Conservation (phyloP, 2,888 invertebrate genomes). For the Thysanoteuthis rhombus region DNA sequence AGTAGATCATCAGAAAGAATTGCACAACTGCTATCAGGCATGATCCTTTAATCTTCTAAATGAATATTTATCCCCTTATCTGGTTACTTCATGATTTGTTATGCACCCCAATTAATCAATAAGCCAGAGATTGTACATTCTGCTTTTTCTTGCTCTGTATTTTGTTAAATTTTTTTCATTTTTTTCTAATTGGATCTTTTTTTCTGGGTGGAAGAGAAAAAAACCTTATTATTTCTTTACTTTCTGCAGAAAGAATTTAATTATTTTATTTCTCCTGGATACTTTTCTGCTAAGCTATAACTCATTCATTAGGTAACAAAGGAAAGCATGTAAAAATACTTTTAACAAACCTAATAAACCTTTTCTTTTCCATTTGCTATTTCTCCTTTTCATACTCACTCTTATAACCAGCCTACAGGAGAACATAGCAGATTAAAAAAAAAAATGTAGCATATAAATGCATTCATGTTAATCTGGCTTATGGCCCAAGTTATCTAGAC, state of each 20-base stretch:
- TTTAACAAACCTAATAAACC: not conserved
- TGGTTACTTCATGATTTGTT: not conserved
- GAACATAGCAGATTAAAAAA: no score
- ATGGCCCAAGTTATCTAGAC: not conserved
- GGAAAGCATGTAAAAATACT: not conserved
- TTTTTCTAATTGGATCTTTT: not conserved
- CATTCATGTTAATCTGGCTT: not conserved
- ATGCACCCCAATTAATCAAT: not conserved
- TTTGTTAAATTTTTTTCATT: not conserved
- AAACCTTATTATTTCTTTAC: not conserved
- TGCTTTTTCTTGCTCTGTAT: not conserved
- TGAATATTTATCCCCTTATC: constrained; percentile 12
- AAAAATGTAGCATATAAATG: not conserved
- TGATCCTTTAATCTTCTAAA: constrained; percentile 12
- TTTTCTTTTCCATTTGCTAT: not conserved
- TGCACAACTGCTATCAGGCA: not conserved
- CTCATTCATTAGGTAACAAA: not conserved
- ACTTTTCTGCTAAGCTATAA: not conserved
- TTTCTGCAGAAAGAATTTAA: constrained; percentile 12
- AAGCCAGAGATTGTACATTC: not conserved
- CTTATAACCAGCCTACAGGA: not conserved
- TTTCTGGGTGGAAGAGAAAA: not conserved
- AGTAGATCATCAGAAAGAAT: not conserved
- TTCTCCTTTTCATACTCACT: not conserved
- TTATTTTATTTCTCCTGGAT: constrained; percentile 12